Percentiles rank a stretch among this genome's conserved stretches.
phyloP scores from a whole-genome alignment of 2,797 vertebrate species.

The Gymnoscopelus microlampas region DNA sequence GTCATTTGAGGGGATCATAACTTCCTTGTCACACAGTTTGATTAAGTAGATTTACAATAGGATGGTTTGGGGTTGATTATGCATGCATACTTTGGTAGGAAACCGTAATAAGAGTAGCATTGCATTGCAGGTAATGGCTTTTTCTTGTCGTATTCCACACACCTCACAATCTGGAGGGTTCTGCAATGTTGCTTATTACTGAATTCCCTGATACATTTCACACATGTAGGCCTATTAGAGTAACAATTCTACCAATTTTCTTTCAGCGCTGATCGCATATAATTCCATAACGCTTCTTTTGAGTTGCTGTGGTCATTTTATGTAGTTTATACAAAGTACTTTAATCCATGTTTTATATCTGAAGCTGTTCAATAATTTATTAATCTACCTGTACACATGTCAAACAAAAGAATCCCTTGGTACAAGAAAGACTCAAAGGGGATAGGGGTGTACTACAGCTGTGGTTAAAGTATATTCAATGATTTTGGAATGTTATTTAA shows the following conservation, averaged over 20 bases:
- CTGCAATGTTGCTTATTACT: conserved; percentile 68
- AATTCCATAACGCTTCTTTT: conserved; percentile 29
- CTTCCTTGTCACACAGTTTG: conserved; percentile 82
- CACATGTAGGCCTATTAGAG: conserved; percentile 9
- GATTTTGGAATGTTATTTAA: conserved; percentile 55
- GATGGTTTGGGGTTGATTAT: conserved; percentile 51
- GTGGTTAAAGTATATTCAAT: conserved; percentile 54
- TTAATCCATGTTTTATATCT: conserved; percentile 54
- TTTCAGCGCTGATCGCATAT: conserved; percentile 36
- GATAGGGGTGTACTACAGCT: conserved; percentile 35
- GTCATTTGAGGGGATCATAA: conserved; percentile 74
- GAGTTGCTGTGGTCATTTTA: conserved; percentile 30
- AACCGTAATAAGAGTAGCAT: conserved; percentile 68
- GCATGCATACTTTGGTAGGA: conserved; percentile 72
- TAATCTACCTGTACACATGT: conserved; percentile 57
- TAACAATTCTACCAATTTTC: conserved; percentile 29
- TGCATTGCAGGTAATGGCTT: conserved; percentile 81
- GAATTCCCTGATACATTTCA: conserved; percentile 51
- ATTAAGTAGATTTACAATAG: conserved; percentile 42
- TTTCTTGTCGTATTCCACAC: conserved; percentile 57
- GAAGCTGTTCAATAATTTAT: conserved; percentile 68
- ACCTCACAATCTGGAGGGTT: conserved; percentile 55
- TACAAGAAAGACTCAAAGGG: conserved; percentile 21
- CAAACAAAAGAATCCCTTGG: conserved; percentile 42
- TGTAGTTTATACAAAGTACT: conserved; percentile 31